Conservation (phyloP, 2,888 invertebrate species). For the Micropterix aruncella region DNA sequence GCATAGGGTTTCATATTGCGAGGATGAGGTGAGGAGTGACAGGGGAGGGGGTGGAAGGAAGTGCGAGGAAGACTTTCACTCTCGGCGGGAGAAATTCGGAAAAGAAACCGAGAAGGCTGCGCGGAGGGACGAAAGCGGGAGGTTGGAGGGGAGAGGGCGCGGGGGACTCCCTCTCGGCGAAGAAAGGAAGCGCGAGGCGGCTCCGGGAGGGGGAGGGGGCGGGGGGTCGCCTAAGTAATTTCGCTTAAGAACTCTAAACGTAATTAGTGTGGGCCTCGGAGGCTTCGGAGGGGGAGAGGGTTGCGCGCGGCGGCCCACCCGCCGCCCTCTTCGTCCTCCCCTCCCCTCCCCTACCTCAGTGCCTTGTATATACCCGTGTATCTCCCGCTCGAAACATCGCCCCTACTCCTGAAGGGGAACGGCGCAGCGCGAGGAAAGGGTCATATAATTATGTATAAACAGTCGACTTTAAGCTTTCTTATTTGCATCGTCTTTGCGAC, state of each 20-base stretch:
- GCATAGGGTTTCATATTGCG: background rate
- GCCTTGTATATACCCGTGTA: slow-evolving; percentile 1
- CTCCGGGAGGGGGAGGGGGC: slow-evolving; percentile 6
- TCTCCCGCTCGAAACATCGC: background rate
- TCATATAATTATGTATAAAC: background rate
- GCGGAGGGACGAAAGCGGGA: slow-evolving; percentile 20
- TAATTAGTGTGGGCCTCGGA: slow-evolving; percentile 52
- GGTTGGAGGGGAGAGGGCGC: slow-evolving; percentile 28
- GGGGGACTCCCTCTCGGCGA: slow-evolving; percentile 2
- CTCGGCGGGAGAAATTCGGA: slow-evolving; percentile 7
- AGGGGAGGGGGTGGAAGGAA: background rate
- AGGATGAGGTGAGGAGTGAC: background rate
- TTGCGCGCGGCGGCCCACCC: slow-evolving; percentile 23
- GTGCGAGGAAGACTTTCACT: background rate
- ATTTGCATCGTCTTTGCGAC: background rate
- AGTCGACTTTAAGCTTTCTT: background rate
- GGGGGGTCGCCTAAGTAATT: slow-evolving; percentile 45
- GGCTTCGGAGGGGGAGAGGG: slow-evolving; percentile 49
- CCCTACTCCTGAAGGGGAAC: background rate
- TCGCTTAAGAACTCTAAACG: slow-evolving; percentile 55
- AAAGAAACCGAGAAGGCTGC: slow-evolving; percentile 12
- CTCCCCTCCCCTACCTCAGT: slow-evolving; percentile 11
- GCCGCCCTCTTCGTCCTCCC: slow-evolving; percentile 21
- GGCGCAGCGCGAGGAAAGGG: background rate
- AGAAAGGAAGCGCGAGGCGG: slow-evolving; percentile 5